These are phyloP conservation scores for Epizoanthus ramosus DNA, from an alignment of 92 coral and sea anemone genomes.

Conservation along the genomic window DNA sequence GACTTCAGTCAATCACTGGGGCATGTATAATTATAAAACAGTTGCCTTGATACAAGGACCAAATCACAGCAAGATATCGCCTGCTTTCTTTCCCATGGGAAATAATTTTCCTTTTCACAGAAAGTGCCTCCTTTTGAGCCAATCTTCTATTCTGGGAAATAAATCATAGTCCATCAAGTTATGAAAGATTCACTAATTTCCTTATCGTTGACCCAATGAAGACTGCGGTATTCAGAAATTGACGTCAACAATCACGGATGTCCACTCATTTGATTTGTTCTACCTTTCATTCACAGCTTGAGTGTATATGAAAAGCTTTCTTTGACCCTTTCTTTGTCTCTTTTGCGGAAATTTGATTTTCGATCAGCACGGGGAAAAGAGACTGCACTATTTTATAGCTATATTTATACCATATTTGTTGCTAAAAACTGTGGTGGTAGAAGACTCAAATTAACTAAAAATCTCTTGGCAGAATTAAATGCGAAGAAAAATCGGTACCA, in stretches of 20 bases:
- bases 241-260: conserved; percentile 12
- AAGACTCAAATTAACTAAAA: background rate
- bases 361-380: background rate
- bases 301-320: background rate
- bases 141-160: background rate
- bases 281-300: background rate
- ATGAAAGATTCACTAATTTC: background rate
- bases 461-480: too few species aligned
- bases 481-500: too few species aligned
- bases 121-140: too few species aligned
- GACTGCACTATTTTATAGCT: background rate
- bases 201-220: background rate
- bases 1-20: background rate
- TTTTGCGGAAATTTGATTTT: background rate
- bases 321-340: too few species aligned
- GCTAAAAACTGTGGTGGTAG: background rate
- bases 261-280: background rate
- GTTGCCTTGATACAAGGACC: conserved; percentile 17
- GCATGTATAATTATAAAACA: too few species aligned
- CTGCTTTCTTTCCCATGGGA: too few species aligned
- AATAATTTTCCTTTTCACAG: too few species aligned
- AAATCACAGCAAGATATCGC: background rate
- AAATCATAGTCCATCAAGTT: background rate
- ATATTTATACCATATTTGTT: background rate
- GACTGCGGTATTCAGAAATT: background rate